These are phyloP conservation scores for Kuschelorhynchus macadamiae DNA, from an alignment of 2,888 invertebrate genomes.

Conservation along the genomic window DNA sequence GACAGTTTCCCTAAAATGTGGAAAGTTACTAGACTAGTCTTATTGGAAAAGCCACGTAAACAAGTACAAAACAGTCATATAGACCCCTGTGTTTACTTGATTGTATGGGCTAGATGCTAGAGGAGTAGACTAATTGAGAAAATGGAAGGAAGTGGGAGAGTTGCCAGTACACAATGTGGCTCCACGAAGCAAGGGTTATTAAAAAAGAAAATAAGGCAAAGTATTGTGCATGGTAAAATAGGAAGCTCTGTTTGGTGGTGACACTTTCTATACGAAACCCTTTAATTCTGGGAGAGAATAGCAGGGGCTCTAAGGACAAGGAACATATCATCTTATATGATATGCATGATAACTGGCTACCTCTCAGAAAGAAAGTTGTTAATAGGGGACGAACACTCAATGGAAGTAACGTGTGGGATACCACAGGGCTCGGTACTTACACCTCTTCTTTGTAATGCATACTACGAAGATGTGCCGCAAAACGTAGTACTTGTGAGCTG, in stretches of 20 bases:
- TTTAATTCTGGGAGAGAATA: not conserved
- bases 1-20: slow-evolving; percentile 3
- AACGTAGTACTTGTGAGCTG: too few species aligned
- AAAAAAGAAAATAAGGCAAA: not conserved
- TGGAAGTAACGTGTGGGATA: slow-evolving; percentile 1
- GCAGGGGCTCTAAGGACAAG: not conserved
- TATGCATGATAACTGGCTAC: not conserved
- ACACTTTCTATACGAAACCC: not conserved
- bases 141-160: not conserved
- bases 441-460: not conserved
- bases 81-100: not conserved
- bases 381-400: not conserved
- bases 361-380: not conserved
- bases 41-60: not conserved
- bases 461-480: not conserved
- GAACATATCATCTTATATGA: not conserved
- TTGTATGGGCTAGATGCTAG: not conserved
- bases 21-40: not conserved
- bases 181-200: not conserved
- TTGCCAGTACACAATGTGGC: not conserved
- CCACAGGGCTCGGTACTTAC: not conserved
- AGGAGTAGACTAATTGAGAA: not conserved
- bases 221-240: not conserved
- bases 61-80: not conserved
- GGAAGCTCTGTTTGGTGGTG: not conserved